Percentiles rank a stretch among this genome's conserved stretches.
These are phyloP conservation scores for Chelmon rostratus DNA, from an alignment of 2,797 vertebrate species.

Conservation along the genomic window DNA sequence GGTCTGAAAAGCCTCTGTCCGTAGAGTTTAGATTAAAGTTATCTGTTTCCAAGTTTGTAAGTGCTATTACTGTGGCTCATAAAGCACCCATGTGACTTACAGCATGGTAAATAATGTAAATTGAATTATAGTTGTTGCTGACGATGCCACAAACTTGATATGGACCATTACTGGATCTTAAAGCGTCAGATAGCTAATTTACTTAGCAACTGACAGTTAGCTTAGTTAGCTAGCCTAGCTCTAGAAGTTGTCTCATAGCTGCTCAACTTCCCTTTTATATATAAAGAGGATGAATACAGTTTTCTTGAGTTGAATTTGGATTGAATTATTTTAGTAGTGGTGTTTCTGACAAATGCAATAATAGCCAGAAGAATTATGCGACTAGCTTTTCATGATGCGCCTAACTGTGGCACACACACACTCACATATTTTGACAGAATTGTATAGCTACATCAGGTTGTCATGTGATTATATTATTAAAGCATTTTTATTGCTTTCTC, in stretches of 20 bases:
- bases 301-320: background rate
- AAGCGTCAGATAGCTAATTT: background rate
- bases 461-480: background rate
- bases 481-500: background rate
- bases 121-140: background rate
- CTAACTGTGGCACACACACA: background rate
- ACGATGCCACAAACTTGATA: background rate
- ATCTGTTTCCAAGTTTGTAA: background rate
- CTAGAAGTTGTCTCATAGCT: background rate
- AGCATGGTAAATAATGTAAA: background rate
- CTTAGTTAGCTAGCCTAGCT: background rate
- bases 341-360: background rate
- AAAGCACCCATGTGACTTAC: background rate
- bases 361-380: background rate
- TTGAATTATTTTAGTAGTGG: background rate
- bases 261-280: background rate
- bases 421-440: background rate
- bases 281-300: background rate
- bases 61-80: background rate
- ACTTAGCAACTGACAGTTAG: background rate
- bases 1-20: background rate
- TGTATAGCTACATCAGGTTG: background rate
- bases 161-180: background rate
- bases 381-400: background rate
- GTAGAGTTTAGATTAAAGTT: background rate